A percentile compares a stretch with the other conserved stretches of the same genome.
phyloP scores from a whole-genome alignment of 2,113 vertebrate genomes.

The Takifugu bimaculatus region DNA sequence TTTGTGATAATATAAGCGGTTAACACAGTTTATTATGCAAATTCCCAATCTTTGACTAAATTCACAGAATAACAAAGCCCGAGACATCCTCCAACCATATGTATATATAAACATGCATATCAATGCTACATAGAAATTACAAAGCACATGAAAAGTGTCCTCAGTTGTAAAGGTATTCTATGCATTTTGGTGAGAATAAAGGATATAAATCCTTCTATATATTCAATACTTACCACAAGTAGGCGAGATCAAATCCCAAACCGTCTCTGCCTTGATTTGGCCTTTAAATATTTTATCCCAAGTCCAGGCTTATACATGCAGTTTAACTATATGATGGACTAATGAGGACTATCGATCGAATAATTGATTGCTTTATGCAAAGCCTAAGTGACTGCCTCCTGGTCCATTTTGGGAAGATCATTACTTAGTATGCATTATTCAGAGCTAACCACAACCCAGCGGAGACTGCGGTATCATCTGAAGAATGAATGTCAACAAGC shows the following conservation, averaged over 20 bases:
- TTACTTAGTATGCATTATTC: slow-evolving; percentile 79
- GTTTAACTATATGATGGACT: slow-evolving; percentile 73
- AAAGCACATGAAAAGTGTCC: no score
- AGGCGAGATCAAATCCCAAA: slow-evolving; percentile 23
- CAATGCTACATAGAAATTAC: no score
- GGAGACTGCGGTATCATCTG: slow-evolving; percentile 42
- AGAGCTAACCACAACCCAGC: slow-evolving; percentile 58
- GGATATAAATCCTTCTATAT: not conserved
- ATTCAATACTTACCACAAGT: slow-evolving; percentile 6
- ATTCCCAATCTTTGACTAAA: slow-evolving; percentile 4
- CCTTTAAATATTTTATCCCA: slow-evolving; percentile 69
- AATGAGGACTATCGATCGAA: slow-evolving; percentile 75
- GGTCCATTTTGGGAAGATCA: slow-evolving; percentile 71
- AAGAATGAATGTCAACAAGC: slow-evolving; percentile 49
- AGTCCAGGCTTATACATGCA: slow-evolving; percentile 56
- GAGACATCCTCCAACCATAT: no score
- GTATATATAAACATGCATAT: no score
- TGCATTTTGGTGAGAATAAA: not conserved
- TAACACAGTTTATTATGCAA: not conserved
- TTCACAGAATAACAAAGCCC: not conserved
- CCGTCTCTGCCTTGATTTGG: slow-evolving; percentile 37
- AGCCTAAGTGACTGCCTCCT: slow-evolving; percentile 71
- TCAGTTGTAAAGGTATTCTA: no score
- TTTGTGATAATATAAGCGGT: not conserved
- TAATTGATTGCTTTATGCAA: slow-evolving; percentile 80